Evolutionary conservation across 2,888 invertebrate species (phyloP).

Genomic region (Drosophila antonietae): DNA sequence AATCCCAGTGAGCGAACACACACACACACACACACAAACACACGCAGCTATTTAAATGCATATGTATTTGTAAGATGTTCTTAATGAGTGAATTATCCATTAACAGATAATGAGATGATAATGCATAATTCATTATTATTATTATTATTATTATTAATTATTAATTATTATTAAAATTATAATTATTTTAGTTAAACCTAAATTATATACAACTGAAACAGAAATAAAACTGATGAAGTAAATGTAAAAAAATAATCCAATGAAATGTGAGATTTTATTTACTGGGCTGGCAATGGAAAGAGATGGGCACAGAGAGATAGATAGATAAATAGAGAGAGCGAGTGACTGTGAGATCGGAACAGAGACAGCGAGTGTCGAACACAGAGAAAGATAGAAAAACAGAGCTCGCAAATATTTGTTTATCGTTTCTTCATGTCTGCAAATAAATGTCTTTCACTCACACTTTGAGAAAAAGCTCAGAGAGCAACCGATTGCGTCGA

Average conservation of each 20-base stretch:
- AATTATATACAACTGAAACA: slow-evolving; percentile 64
- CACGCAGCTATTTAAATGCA: slow-evolving; percentile 57
- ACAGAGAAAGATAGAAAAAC: too few relatives aligned
- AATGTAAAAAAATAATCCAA: slow-evolving; percentile 57
- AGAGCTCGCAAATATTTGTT: too few relatives aligned
- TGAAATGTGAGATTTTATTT: slow-evolving; percentile 12
- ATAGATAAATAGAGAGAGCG: too few relatives aligned
- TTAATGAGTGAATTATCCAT: slow-evolving; percentile 42
- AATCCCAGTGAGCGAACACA: slow-evolving; percentile 46
- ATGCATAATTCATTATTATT: slow-evolving; percentile 35
- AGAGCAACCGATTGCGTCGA: too few relatives aligned
- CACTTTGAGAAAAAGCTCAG: too few relatives aligned
- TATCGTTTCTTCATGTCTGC: too few relatives aligned
- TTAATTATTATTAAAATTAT: slow-evolving; percentile 35
- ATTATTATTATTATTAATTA: slow-evolving; percentile 25
- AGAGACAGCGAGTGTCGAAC: too few relatives aligned
- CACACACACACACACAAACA: slow-evolving; percentile 44
- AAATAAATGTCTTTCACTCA: too few relatives aligned
- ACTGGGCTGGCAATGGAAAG: not conserved
- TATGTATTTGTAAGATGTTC: slow-evolving; percentile 59
- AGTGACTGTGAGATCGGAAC: too few relatives aligned
- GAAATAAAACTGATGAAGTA: slow-evolving; percentile 70
- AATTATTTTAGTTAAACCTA: slow-evolving; percentile 67
- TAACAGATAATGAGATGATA: slow-evolving; percentile 20
- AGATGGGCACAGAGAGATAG: too few relatives aligned